Evolutionary conservation across 2,797 vertebrate genomes (phyloP).

Genomic region (Ficedula albicollis): DNA sequence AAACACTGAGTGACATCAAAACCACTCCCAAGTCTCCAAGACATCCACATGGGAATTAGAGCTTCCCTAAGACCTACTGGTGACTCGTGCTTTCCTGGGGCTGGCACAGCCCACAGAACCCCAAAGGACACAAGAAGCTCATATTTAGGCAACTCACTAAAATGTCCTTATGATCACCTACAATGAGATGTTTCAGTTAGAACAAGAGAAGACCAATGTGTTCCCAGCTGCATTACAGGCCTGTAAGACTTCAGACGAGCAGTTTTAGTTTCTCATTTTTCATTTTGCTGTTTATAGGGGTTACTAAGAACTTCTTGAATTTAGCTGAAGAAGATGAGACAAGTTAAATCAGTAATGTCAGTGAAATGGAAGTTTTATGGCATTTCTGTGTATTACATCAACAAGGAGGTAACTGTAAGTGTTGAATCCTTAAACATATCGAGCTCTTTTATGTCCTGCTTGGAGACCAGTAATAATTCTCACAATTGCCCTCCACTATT

Average conservation of each 20-base stretch:
- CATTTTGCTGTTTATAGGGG: neutral
- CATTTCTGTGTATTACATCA: neutral
- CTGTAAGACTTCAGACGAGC: neutral
- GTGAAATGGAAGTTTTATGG: neutral
- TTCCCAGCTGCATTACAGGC: neutral
- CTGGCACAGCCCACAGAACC: neutral
- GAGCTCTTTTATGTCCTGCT: neutral
- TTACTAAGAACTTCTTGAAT: neutral
- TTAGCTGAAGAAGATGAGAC: neutral
- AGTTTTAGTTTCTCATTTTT: neutral
- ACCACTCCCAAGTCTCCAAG: neutral
- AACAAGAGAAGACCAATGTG: rapidly evolving
- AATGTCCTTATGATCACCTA: neutral
- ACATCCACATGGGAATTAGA: neutral
- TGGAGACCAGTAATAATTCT: neutral
- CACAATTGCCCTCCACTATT: neutral
- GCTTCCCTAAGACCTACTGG: neutral
- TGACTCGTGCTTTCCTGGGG: neutral
- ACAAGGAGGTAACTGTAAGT: neutral
- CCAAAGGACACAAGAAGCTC: neutral
- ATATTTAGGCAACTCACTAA: neutral
- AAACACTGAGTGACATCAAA: neutral
- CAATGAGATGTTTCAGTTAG: neutral
- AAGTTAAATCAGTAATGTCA: neutral
- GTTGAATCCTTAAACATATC: neutral